These are phyloP conservation scores for Willisornis vidua DNA, from an alignment of 2,113 vertebrate species.

Conservation along the genomic window DNA sequence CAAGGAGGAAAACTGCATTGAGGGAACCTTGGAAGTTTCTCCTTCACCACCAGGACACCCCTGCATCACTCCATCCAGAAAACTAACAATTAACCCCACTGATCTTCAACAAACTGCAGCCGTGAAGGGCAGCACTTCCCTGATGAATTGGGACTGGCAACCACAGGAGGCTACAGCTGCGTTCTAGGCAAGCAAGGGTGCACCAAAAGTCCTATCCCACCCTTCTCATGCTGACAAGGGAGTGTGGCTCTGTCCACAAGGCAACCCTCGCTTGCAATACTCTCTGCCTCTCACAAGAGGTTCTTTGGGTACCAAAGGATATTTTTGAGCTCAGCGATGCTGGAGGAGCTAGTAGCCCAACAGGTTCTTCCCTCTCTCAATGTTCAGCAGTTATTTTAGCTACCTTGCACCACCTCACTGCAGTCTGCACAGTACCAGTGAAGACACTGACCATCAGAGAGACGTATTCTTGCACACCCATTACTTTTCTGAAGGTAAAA, in stretches of 20 bases:
- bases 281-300: background rate
- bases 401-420: background rate
- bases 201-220: background rate
- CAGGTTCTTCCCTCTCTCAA: background rate
- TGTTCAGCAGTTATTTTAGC: background rate
- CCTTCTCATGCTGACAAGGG: background rate
- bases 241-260: rapidly evolving
- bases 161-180: background rate
- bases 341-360: background rate
- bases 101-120: background rate
- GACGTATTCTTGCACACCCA: rapidly evolving
- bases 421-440: background rate
- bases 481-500: background rate
- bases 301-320: background rate
- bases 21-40: background rate
- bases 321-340: background rate
- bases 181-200: background rate
- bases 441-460: background rate
- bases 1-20: background rate
- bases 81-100: background rate
- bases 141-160: rapidly evolving
- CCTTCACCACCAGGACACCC: rapidly evolving
- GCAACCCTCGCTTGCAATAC: background rate
- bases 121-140: background rate
- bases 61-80: rapidly evolving